phyloP scores from a whole-genome alignment of 2,113 vertebrate genomes.

The Nesoenas mayeri region DNA sequence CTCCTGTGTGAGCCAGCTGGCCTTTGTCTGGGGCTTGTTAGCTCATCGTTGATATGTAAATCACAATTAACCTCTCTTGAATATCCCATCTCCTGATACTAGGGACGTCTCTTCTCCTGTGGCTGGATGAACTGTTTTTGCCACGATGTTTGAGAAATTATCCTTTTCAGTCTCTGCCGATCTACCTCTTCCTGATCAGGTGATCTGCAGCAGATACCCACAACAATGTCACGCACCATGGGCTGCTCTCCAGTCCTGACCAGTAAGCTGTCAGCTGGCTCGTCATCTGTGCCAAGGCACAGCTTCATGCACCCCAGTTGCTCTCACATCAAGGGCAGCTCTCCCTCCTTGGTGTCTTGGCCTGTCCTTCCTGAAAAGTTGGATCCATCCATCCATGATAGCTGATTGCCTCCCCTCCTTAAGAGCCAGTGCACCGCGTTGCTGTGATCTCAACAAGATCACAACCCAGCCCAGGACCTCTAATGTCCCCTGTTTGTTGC shows the following conservation, averaged over 20 bases:
- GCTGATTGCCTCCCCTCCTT: fast-evolving
- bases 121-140: too few relatives aligned
- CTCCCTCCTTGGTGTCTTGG: not conserved
- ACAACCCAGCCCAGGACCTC: not conserved
- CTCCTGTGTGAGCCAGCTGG: too few relatives aligned
- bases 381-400: not conserved
- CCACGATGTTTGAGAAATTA: too few relatives aligned
- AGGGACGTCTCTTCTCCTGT: too few relatives aligned
- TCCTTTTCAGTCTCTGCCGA: too few relatives aligned
- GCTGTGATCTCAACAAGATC: not conserved
- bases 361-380: not conserved
- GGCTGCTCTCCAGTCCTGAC: not conserved
- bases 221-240: not conserved
- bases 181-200: not conserved
- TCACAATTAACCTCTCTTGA: too few relatives aligned
- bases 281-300: not conserved
- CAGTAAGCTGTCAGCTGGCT: not conserved
- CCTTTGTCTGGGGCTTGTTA: too few relatives aligned
- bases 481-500: not conserved
- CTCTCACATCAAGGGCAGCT: not conserved
- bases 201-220: not conserved
- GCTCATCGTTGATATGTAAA: too few relatives aligned
- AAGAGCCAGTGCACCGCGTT: fast-evolving
- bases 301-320: not conserved
- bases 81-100: too few relatives aligned